Evolutionary conservation across 2,888 invertebrate genomes (phyloP), one percentile per base, ranked within the genome.

Genomic region (Leptogaster cylindrica): DNA sequence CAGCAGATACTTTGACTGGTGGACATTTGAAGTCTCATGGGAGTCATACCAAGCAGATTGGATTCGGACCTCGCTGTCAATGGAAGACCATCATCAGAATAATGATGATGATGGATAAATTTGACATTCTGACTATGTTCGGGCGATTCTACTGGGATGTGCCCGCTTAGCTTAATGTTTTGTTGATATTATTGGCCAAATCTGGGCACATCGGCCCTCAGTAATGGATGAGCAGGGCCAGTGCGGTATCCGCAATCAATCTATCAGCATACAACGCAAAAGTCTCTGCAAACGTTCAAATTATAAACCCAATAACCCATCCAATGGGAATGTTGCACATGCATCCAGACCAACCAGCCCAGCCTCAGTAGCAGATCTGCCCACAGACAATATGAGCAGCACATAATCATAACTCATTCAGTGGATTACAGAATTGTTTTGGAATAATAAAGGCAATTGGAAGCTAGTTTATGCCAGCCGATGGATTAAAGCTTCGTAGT

Each of bases 321-420:
- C 61, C 61, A 61, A 61, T 61, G 61, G 44, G 61, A 61, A 44
- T 44, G 28, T 44, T 61, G 61, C 72, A 74, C 71, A 72, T 68
- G 70, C 72, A 74, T 74, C 75, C 72, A 74, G 74, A 23, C 68
- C 68, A 70, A 33, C 71, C 73, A 73, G 76, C 73, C 73, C 75
- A 74, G 68, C 27, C 33, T 46, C 61, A 64, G 44, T 66, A 68
- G 67, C 67, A 64, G 70, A 68, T 68, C 71, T 65, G 69, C 73
- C 71, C 73, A 74, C 76, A 61, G 44, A 61, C 61, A 61, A 71
- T 70, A 71, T 70, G 68, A 68, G 66, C 55, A 66, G 55, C 68
- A 68, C 70, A 71, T 71, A 68, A 69, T 69, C 71, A 72, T 73
- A 73, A 72, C 28, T 73, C 71, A 72, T 72, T 70, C 69, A 72